Base-by-base conservation (phyloP, 1,140 invertebrate genomes). In the Bombus soroeensis region DNA sequence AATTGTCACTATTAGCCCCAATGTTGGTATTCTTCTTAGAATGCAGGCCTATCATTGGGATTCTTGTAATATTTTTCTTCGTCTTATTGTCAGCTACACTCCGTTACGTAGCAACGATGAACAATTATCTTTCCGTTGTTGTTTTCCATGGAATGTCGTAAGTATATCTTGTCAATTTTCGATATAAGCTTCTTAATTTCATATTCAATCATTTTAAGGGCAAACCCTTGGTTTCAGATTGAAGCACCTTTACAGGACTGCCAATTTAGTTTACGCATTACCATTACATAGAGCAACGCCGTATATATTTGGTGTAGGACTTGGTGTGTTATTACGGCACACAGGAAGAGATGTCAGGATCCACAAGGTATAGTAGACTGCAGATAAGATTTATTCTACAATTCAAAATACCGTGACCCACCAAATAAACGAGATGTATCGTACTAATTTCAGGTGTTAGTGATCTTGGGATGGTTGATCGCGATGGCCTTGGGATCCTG, bases 1-100 rank as follows among this genome's bases (percentile, higher is more conserved):
- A 98, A 94, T 96, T 98, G 34, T 98, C 97, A 70, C 93, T 98
- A 37, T 81, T 97, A 5, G 96, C 97, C 12, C 96, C 97, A 2
- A 93, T 97, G 1, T 92, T 98, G 13, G 96, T 98, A 0, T 97
- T 97, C 94, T 95, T 97, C 22, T 94, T 97, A 25, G 95, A 96
- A 75, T 95, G 95, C 8, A 96, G 96, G 87, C 94, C 95, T 0
- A 93, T 95, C 6, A 91, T 96, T 43, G 96, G 96, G 3, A 93
- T 96, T 59, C 89, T 96, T 5, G 78, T 96, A 8, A 94, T 97
- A 87, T 95, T 96, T 13, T 94, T 95, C 32, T 85, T 97, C 5
- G 95, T 96, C 72, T 91, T 96, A 53, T 84, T 96, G 9, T 96
- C 97, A 0, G 96, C 96, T 0, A 96, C 96, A 43, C 94, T 96